phyloP scores from a whole-genome alignment of 2,797 vertebrate species.

The Setipinna tenuifilis region DNA sequence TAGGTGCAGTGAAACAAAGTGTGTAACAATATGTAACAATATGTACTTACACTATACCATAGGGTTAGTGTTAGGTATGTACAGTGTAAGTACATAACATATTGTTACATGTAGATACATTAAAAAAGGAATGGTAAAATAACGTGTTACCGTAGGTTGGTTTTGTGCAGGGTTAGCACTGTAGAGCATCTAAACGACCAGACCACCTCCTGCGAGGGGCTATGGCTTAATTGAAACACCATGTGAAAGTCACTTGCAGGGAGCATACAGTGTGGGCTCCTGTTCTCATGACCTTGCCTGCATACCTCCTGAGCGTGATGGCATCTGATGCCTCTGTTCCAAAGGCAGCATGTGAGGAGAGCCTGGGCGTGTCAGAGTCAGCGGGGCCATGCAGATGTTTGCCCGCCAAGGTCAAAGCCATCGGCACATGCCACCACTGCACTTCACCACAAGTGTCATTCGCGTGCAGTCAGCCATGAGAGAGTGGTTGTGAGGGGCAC shows the following conservation, averaged over 20 bases:
- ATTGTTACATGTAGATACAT: too few relatives aligned
- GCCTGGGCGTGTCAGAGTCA: constrained; percentile 45
- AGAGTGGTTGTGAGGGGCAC: not conserved
- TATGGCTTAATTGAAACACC: not conserved
- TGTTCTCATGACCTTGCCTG: constrained; percentile 10
- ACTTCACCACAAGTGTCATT: constrained; percentile 11
- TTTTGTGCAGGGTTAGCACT: too few relatives aligned
- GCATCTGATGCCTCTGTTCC: constrained; percentile 38
- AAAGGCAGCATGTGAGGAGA: constrained; percentile 59
- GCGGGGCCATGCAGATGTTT: constrained; percentile 56
- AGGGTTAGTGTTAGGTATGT: too few relatives aligned
- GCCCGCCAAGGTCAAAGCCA: constrained; percentile 57
- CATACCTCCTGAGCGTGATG: not conserved
- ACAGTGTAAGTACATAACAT: too few relatives aligned
- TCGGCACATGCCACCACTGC: constrained; percentile 29
- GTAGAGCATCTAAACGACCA: not conserved
- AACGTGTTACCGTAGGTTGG: too few relatives aligned
- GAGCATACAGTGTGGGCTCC: not conserved
- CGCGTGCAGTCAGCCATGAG: constrained; percentile 23
- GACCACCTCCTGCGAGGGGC: not conserved
- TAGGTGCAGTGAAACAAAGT: too few relatives aligned
- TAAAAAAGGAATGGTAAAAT: too few relatives aligned
- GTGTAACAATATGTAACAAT: too few relatives aligned
- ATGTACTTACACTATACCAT: too few relatives aligned
- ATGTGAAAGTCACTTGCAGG: not conserved